Base-by-base conservation (phyloP, 2,113 vertebrate genomes). In the Anarhynchus alexandrinus region DNA sequence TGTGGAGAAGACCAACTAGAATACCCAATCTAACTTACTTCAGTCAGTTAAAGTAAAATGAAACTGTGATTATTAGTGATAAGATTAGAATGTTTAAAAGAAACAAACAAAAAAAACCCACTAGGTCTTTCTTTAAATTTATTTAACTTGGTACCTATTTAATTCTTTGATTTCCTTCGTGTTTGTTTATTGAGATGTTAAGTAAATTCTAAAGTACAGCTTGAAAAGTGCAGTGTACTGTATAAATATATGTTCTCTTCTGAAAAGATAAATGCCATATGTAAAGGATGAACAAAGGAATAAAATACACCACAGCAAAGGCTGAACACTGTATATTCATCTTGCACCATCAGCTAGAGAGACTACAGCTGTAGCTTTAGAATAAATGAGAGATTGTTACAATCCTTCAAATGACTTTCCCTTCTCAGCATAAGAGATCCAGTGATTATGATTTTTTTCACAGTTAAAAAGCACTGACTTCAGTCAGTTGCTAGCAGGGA, bases 401-500 rank as follows among this genome's bases (percentile, higher is more conserved):
- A 79, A 54, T 65, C 10, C 26, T 69, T 78, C 42, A 62, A 61
- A 74, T 18, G 2, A 55, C n/a, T 77, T 81, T 74, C 25, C 1
- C 8, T 52, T 90, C 25, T 64, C 27, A 73, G 18, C 14, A 14
- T 42, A 77, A 67, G 15, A 43, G 15, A 89, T 58, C 66, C 57
- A 51, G 20, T 27, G 42, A n/a, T 87, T 34, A 32, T 58, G 9
- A 10, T 14, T 74, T 66, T 40, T 72, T 66, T 7, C 20, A 36
- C 6, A 25, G 15, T 27, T 59, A 79, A 49, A 81, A 85, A 29
- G 3, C 10, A 32, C 3, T 0, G 0, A 64, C 32, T 81, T 81
- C 30, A 73, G 49, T 38, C 54, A 81, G 22, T 69, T 69, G 51
- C 22, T 34, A 17, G 1, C 9, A 70, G 22, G 21, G 26, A 76